These are phyloP conservation scores for Gymnogyps californianus DNA, from an alignment of 2,113 vertebrate genomes.

Conservation along the genomic window DNA sequence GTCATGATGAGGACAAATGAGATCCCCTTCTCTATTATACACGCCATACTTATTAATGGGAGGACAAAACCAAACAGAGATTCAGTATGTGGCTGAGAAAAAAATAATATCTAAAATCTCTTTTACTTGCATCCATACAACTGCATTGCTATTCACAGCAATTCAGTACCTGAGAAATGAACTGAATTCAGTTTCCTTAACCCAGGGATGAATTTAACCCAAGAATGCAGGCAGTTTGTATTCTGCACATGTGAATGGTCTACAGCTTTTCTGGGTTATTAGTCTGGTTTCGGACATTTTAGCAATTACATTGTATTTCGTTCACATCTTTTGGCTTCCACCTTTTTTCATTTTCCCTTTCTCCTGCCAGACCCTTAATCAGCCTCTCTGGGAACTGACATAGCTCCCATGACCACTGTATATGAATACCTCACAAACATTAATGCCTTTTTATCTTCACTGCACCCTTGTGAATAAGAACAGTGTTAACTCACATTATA, in stretches of 20 bases:
- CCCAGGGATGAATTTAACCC: background rate
- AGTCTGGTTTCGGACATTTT: constrained; percentile 2
- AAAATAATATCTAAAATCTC: background rate
- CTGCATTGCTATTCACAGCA: background rate
- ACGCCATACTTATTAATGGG: background rate
- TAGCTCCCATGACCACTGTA: background rate
- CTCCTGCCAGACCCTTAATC: background rate
- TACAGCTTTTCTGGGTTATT: constrained; percentile 11
- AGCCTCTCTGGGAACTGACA: background rate
- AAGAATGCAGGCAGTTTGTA: background rate
- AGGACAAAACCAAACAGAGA: background rate
- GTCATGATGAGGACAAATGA: background rate
- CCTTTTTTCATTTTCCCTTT: background rate
- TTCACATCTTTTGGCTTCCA: background rate
- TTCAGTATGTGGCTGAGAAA: background rate
- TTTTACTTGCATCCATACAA: background rate
- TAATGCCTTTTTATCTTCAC: background rate
- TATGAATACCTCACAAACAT: background rate
- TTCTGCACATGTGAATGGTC: background rate
- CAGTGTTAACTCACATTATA: background rate
- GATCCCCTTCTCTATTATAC: background rate
- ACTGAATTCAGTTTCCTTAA: background rate
- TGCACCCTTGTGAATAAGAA: background rate
- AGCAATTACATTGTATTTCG: background rate
- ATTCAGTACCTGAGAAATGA: background rate